These are phyloP conservation scores for Matsumyia berberina DNA, from an alignment of 2,888 invertebrate genomes.

Conservation along the genomic window DNA sequence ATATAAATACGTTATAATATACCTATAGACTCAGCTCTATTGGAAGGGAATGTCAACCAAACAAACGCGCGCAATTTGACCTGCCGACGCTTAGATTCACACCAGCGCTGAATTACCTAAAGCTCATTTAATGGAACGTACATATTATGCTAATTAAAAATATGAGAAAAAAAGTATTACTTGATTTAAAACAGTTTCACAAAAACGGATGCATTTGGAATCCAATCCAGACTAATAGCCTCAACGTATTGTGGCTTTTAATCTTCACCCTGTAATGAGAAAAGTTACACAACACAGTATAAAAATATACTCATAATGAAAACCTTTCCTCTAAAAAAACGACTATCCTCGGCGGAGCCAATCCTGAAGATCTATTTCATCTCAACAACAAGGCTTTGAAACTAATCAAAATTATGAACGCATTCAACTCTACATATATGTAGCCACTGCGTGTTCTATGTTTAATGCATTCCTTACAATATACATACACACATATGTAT, in stretches of 20 bases:
- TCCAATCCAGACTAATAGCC: background rate
- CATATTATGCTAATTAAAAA: background rate
- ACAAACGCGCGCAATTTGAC: too few relatives aligned
- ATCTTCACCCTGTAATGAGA: constrained; percentile 35
- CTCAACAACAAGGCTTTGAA: constrained; percentile 28
- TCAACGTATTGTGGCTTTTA: background rate
- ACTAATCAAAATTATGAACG: constrained; percentile 53
- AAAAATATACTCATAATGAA: constrained; percentile 36
- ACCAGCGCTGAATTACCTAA: too few relatives aligned
- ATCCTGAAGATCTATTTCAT: constrained; percentile 32
- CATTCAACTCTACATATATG: constrained; percentile 3
- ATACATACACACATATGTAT: too few relatives aligned
- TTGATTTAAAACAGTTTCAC: too few relatives aligned
- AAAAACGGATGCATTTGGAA: background rate
- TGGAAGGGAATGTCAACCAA: too few relatives aligned
- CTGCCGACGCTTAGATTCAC: too few relatives aligned
- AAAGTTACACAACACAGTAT: constrained; percentile 45
- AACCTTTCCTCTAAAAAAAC: background rate
- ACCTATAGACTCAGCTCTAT: too few relatives aligned
- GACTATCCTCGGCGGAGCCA: constrained; percentile 6
- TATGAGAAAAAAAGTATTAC: too few relatives aligned
- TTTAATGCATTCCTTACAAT: constrained; percentile 25
- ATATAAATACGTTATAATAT: too few relatives aligned
- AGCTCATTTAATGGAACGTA: too few relatives aligned
- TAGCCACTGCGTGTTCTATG: constrained; percentile 4